Conservation (phyloP, 2,113 vertebrate genomes). For the Caloenas nicobarica region DNA sequence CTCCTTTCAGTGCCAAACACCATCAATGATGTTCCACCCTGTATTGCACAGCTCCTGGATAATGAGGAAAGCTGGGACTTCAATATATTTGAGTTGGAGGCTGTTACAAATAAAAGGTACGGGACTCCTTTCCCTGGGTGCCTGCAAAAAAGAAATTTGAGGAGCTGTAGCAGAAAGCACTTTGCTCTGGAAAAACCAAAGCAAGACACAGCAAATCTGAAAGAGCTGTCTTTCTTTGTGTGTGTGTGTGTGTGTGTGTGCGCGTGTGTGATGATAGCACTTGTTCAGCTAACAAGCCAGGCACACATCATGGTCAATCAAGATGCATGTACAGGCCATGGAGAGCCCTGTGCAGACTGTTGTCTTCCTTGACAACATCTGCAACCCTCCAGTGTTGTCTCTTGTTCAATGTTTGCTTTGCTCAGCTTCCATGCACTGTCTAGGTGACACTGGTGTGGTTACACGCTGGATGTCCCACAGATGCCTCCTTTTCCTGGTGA, state of each 20-base stretch:
- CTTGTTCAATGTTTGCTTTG: background rate
- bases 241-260: background rate
- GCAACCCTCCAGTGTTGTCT: background rate
- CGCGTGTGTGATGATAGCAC: background rate
- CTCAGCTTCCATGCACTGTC: background rate
- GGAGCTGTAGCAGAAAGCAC: background rate
- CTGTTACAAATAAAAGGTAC: constrained; percentile 93
- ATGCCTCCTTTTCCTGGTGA: background rate
- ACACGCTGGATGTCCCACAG: background rate
- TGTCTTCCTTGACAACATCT: background rate
- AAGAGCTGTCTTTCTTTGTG: background rate
- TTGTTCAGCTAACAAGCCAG: background rate
- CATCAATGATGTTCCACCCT: constrained; percentile 85
- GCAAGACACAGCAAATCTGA: background rate
- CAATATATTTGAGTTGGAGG: constrained; percentile 94
- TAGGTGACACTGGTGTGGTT: background rate
- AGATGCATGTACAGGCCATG: background rate
- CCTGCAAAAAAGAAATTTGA: background rate
- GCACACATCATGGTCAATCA: background rate
- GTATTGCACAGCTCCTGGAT: constrained; percentile 85
- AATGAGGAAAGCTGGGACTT: constrained; percentile 95
- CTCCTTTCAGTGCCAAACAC: constrained; percentile 85
- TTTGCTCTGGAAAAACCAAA: background rate
- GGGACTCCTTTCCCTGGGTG: background rate
- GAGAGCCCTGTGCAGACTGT: background rate